Evolutionary conservation across 1,140 invertebrate genomes (phyloP).

Genomic region (Argopecten irradians): DNA sequence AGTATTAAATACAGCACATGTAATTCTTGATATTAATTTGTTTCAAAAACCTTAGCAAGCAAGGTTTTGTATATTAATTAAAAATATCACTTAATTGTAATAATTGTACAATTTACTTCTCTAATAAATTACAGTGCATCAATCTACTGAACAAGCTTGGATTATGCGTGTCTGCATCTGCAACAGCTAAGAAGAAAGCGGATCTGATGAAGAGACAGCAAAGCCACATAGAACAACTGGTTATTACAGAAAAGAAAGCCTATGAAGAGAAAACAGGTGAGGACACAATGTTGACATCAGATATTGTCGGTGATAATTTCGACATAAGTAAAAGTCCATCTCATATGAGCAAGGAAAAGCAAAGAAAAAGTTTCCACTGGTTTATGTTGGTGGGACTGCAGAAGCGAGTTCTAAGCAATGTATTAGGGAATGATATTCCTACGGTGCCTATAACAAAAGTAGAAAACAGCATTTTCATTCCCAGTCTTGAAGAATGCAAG

Average conservation of each 20-base stretch:
- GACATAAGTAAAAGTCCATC: conserved; percentile 40
- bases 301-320: conserved; percentile 50
- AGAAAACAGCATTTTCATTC: conserved; percentile 34
- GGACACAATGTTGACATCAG: background rate
- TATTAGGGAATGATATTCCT: conserved; percentile 5
- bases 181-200: conserved; percentile 25
- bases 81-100: no score
- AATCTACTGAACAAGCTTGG: background rate
- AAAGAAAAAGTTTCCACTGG: conserved; percentile 48
- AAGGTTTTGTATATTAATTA: no score
- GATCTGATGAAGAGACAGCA: background rate
- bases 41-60: no score
- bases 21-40: no score
- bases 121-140: background rate
- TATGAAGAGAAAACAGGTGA: background rate
- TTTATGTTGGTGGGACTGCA: conserved; percentile 37
- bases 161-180: background rate
- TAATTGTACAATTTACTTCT: no score
- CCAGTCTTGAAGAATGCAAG: conserved; percentile 26
- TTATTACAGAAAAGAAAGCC: conserved; percentile 7
- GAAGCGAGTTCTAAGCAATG: background rate
- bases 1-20: no score
- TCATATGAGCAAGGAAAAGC: conserved; percentile 37
- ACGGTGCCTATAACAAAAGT: conserved; percentile 20
- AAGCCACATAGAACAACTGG: background rate